phyloP scores from a whole-genome alignment of 2,888 invertebrate genomes.

The Drosophila mettleri region DNA sequence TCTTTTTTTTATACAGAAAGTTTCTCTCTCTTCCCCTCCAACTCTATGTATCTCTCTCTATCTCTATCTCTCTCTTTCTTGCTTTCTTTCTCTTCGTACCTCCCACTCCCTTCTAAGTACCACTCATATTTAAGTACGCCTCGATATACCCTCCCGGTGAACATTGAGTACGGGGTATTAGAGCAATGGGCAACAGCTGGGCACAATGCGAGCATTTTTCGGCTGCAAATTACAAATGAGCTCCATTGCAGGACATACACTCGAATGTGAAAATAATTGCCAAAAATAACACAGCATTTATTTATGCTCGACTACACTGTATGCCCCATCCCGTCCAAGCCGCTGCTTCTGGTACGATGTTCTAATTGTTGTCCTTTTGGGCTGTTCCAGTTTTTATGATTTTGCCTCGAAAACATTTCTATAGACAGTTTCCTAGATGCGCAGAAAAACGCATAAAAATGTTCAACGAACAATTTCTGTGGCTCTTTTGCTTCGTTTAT shows the following conservation, averaged over 20 bases:
- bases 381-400: slow-evolving; percentile 69
- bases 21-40: no score
- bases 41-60: background rate
- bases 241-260: slow-evolving; percentile 60
- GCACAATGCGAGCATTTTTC: slow-evolving; percentile 47
- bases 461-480: slow-evolving; percentile 73
- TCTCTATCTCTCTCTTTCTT: background rate
- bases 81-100: background rate
- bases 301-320: slow-evolving; percentile 68
- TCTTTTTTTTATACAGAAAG: no score
- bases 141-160: background rate
- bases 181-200: slow-evolving; percentile 52
- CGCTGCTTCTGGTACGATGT: background rate
- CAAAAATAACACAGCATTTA: slow-evolving; percentile 78
- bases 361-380: slow-evolving; percentile 23
- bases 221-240: slow-evolving; percentile 78
- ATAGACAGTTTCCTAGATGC: slow-evolving; percentile 73
- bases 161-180: slow-evolving; percentile 17
- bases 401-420: slow-evolving; percentile 45
- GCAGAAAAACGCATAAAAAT: slow-evolving; percentile 79
- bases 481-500: slow-evolving; percentile 46
- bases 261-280: slow-evolving; percentile 80
- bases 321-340: background rate
- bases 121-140: background rate
- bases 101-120: no score